Base-by-base conservation (phyloP, 2,797 vertebrate genomes). In the Falco novaeseelandiae region DNA sequence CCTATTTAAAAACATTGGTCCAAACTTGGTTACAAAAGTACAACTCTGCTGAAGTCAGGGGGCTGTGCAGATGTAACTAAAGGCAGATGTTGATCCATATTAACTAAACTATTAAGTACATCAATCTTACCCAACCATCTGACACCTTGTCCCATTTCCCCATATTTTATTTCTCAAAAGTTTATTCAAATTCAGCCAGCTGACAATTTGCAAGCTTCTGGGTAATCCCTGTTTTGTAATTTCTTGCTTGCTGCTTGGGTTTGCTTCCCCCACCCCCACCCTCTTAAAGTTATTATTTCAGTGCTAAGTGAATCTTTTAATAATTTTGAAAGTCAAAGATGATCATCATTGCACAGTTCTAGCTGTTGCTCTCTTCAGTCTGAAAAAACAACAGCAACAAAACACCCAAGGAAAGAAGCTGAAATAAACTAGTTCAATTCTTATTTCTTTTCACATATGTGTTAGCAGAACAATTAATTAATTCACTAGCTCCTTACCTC, bases 31-130 rank as follows among this genome's bases (percentile, higher is more conserved):
- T 88, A 38, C 90, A 89, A 88, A 89, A 94, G 87, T 92, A 86
- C 82, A 96, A 83, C 76, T 74, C 49, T 88, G 84, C 48, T 90
- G 69, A 92, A 96, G 89, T 95, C 59, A 79, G 76, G 66, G n/a
- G 73, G 54, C 63, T 94, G 73, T 66, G 85, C 94, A 94, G 90
- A 93, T 93, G 82, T 94, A 97, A 97, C 89, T 92, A 87, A 96
- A 97, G 93, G 93, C 95, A 97, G 97, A 96, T 94, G 93, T 88
- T 96, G 93, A 97, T 91, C 89, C 89, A 92, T 90, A 96, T 92
- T 95, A 96, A 95, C 90, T 86, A 66, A 93, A 94, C 93, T 94
- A 96, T 97, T 94, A 97, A 94, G 87, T 84, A 79, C 83, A 96
- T 96, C 82, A 96, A 91, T 96, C 93, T 93, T 93, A 76, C 62